phyloP scores from a whole-genome alignment of 2,113 vertebrate genomes.

The Dromas ardeola region DNA sequence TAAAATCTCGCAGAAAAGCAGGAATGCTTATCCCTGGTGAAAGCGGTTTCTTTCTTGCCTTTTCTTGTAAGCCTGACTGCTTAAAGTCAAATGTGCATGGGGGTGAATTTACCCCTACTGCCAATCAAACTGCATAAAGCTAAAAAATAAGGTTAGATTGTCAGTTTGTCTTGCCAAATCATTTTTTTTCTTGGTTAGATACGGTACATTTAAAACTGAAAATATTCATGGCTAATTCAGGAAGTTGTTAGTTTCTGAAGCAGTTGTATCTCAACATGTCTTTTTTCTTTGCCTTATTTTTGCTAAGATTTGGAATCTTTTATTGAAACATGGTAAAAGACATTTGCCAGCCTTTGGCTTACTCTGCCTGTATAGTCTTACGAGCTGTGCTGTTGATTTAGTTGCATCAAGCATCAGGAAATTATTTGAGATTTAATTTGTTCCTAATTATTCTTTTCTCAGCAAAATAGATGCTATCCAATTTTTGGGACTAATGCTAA shows the following conservation, averaged over 20 bases:
- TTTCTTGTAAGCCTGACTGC: background rate
- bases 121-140: background rate
- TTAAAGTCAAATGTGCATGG: background rate
- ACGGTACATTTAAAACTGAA: background rate
- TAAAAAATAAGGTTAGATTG: background rate
- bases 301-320: background rate
- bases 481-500: background rate
- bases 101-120: background rate
- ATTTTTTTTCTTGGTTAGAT: background rate
- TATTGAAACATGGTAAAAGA: background rate
- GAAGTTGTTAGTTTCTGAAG: background rate
- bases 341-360: background rate
- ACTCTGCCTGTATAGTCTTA: background rate
- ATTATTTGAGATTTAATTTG: background rate
- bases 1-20: background rate
- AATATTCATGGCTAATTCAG: background rate
- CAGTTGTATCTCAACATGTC: background rate
- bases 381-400: background rate
- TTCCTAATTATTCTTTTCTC: background rate
- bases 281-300: background rate
- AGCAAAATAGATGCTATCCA: background rate
- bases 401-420: background rate
- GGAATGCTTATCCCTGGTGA: background rate
- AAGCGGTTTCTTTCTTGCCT: background rate
- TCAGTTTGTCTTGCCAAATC: background rate